Base-by-base conservation (phyloP, 2,888 invertebrate genomes). In the Drosophila limbata region DNA sequence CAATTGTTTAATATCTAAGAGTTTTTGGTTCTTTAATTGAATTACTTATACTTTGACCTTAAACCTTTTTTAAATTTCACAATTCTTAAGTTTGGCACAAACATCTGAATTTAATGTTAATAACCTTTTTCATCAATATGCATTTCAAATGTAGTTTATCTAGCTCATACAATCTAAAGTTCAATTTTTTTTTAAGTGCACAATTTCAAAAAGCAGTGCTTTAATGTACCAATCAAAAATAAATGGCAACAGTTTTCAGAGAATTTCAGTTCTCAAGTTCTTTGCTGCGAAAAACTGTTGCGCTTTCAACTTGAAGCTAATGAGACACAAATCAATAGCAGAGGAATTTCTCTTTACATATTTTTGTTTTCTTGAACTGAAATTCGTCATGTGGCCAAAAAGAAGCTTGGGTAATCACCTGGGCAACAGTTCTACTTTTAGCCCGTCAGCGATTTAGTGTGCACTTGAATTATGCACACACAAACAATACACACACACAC, bases 401-500 rank as follows among this genome's bases (percentile, higher is more conserved):
- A 13, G 19, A 13, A 13, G 44, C 9, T 53, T 25, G 21, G 21
- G 10, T 35, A 64, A 64, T 69, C 48, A 65, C 55, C 60, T 60
- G 59, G 50, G 17, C 66, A 51, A 62, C 56, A 25, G 21, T 42
- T 25, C 25, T 13, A 25, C 15, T 42, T 25, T 35, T 13, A 25
- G 44, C 15, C 25, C 28, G 17, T 44, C 28, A 25, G 31, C 51
- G 37, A 28, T 40, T 44, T 50, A 33, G 60, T 55, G 48, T 73
- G 71, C 71, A 72, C 62, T 79, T 70, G 64, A 87, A 84, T 81
- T 81, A 84, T 81, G 82, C 82, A 84, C 61, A 73, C 69, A 65
- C 65, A 70, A 40, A 47, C 53, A 55, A 74, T 61, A 57, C 42
- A 57, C 19, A 65, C 35, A 39, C 50, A 65, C 15, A 31, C 40